Evolutionary conservation across 2,113 vertebrate species (phyloP), one percentile per base, ranked within the genome.

Genomic region (Mustela nigripes): DNA sequence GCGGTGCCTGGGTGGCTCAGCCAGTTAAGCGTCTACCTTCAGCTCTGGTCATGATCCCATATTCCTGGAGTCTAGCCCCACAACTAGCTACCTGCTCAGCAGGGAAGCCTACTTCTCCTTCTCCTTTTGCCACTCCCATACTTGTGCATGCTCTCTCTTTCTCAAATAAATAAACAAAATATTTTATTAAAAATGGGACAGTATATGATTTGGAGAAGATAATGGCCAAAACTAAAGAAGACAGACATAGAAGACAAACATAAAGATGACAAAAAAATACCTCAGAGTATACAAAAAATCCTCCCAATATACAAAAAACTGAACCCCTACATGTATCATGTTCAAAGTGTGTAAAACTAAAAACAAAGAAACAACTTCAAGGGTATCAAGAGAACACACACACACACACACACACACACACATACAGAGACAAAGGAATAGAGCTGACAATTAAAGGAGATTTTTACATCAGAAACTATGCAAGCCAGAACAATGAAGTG

Each of bases 331-430:
- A 73, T 15, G n/a, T 21, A 56, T 83, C 31, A 31, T 71, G n/a
- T 60, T 95, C 39, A 81, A 76, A 85, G 62, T 67, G 24, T 56
- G 42, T 42, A 56, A 79, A 65, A 74, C 48, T 7, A 79, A 73
- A 79, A 91, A 53, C 36, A 65, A 73, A 89, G 53, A 62, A 92
- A 93, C 26, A 65, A 81, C 36, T 60, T 91, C 58, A n/a, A 82
- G 33, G n/a, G 16, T 65, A 60, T 74, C 39, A 76, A 87, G 39
- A 69, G 39, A 56, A 67, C 85, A 93, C 73, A 31, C 3, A 62
- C 26, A 21, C 53, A 53, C 36, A 45, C 45, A 45, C 45, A 45
- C 42, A 45, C 42, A 45, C 42, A 80, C 45, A 36, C 11, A 80
- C 14, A 24, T 36, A 45, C 26, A 45, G 31, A 36, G 9, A 80